Evolutionary conservation across 1,140 invertebrate genomes (phyloP), one percentile per base, ranked within the genome.

Genomic region (Caerostris darwini): DNA sequence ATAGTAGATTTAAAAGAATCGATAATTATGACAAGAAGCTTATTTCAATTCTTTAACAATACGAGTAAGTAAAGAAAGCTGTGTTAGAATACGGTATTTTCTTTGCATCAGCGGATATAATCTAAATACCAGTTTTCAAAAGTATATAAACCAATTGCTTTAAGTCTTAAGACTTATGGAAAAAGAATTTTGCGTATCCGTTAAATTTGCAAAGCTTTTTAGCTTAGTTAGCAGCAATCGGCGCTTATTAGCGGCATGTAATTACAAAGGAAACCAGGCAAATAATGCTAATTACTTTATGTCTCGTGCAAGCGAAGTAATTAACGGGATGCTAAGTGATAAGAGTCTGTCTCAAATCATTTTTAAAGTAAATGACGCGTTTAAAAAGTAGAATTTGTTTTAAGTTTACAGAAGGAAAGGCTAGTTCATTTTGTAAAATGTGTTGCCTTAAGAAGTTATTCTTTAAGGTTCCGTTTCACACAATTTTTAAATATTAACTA

Each of bases 281-380:
- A 83, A 83, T 83, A 83, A 83, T 83, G 82, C 82, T 83, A 83
- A 83, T 83, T 83, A 83, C 82, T 57, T 58, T 57, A 83, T 83
- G 82, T 83, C 82, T 83, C 14, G 82, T 17, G 54, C 54, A 57
- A 58, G 82, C 71, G 71, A 77, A 77, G 82, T 83, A 83, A 83
- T 83, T 58, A 83, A 58, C 56, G 82, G 56, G 82, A 56, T 83
- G 17, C 34, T 83, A 83, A 83, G 82, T 83, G 82, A 83, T 83
- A 83, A 83, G 56, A 17, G 19, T 19, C 7, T 83, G 53, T 83
- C 82, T 83, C 54, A 56, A 56, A 83, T 83, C 82, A 83, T 83
- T 83, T 83, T 83, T 57, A 83, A 83, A 83, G 82, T 83, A 83
- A 83, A 83, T 83, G 82, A 83, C 4, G 54, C 82, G 56, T 83